A percentile compares a stretch with the other conserved stretches of the same genome.
phyloP scores from a whole-genome alignment of 1,140 invertebrate species.

The Drosophila paulistorum region DNA sequence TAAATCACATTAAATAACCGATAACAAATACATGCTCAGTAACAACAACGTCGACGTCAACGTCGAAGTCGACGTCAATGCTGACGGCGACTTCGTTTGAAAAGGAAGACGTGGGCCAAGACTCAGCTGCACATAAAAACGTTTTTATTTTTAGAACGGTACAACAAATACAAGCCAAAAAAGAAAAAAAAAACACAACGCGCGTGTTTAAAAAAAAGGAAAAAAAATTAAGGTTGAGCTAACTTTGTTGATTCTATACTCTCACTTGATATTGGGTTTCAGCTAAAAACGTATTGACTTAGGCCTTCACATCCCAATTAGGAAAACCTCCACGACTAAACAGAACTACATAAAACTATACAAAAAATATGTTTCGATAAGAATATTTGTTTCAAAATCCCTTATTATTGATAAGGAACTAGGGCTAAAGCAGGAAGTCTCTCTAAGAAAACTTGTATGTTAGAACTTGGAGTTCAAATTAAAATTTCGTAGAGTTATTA shows the following conservation, averaged over 20 bases:
- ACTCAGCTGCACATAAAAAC: constrained; percentile 5
- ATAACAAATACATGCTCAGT: constrained; percentile 69
- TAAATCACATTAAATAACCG: constrained; percentile 80
- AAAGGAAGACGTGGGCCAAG: constrained; percentile 4
- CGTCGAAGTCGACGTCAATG: neutral
- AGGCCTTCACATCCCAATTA: neutral
- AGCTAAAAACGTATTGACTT: neutral
- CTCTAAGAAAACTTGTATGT: too few relatives aligned
- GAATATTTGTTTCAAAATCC: too few relatives aligned
- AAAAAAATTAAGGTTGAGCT: neutral
- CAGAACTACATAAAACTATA: too few relatives aligned
- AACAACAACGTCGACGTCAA: constrained; percentile 26
- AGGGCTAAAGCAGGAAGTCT: too few relatives aligned
- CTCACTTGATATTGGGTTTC: constrained; percentile 20
- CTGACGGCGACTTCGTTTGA: neutral
- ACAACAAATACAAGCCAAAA: constrained; percentile 42
- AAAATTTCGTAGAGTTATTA: too few relatives aligned
- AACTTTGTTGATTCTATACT: constrained; percentile 16
- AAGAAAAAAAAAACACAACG: constrained; percentile 46
- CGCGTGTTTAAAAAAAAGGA: constrained; percentile 22
- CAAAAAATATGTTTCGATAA: too few relatives aligned
- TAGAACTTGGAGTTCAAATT: too few relatives aligned
- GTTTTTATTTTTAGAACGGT: constrained; percentile 25
- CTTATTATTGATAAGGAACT: too few relatives aligned
- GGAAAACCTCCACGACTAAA: too few relatives aligned